These are phyloP conservation scores for Ophioninae sp. DNA, from an alignment of 2,888 invertebrate species.

Conservation along the genomic window DNA sequence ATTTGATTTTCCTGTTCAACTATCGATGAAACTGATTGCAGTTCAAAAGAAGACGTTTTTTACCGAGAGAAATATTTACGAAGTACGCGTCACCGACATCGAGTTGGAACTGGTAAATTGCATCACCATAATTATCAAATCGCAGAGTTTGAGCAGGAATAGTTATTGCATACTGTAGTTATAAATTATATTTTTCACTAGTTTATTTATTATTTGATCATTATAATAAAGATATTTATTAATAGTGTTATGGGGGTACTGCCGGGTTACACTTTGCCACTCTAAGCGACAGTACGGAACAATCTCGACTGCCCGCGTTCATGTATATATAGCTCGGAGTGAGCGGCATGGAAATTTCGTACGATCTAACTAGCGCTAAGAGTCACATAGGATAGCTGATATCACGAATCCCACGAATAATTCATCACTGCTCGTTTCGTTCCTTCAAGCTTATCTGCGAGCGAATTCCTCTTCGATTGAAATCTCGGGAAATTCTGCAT, in stretches of 20 bases:
- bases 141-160: background rate
- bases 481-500: background rate
- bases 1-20: conserved; percentile 3
- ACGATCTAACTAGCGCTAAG: too few species aligned
- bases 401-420: too few species aligned
- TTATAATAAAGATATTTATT: too few species aligned
- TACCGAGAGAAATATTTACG: background rate
- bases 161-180: background rate
- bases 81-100: background rate
- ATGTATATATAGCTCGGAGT: too few species aligned
- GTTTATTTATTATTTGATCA: too few species aligned
- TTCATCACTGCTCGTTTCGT: too few species aligned
- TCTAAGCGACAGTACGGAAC: too few species aligned
- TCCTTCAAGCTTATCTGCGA: background rate
- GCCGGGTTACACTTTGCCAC: too few species aligned
- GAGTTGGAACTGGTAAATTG: background rate
- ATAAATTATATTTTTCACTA: background rate
- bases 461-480: background rate
- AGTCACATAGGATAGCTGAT: too few species aligned
- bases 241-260: too few species aligned
- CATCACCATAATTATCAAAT: background rate
- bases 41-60: background rate
- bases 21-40: background rate
- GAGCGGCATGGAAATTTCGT: too few species aligned
- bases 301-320: too few species aligned